Evolutionary conservation across 2,888 invertebrate species (phyloP).

Genomic region (Cryptus viduatorius): DNA sequence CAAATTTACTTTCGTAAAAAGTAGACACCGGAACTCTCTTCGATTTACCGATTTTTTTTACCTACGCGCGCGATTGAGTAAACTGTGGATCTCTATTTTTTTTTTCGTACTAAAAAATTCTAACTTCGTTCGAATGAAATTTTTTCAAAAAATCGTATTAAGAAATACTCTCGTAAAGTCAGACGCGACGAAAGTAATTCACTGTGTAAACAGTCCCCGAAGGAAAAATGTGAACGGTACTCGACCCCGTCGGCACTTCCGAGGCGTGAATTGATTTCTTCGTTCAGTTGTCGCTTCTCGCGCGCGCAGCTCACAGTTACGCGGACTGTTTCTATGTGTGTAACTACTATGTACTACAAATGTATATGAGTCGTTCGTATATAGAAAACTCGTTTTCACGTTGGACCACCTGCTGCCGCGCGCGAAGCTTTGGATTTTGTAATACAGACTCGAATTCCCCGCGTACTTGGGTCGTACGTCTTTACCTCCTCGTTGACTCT

Average conservation of each 20-base stretch:
- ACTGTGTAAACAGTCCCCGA: slow-evolving; percentile 41
- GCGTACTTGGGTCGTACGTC: not conserved
- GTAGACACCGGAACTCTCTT: too few relatives aligned
- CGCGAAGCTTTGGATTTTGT: slow-evolving; percentile 38
- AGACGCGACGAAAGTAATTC: not conserved
- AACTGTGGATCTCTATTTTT: too few relatives aligned
- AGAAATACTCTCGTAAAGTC: not conserved
- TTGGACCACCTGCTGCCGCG: slow-evolving; percentile 42
- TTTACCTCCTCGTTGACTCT: slow-evolving; percentile 51
- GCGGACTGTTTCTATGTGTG: not conserved
- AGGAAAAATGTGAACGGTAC: slow-evolving; percentile 48
- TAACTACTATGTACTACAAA: slow-evolving; percentile 32
- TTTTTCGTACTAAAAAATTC: not conserved
- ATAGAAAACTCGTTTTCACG: slow-evolving; percentile 40
- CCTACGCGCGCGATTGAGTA: too few relatives aligned
- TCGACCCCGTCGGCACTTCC: slow-evolving; percentile 42
- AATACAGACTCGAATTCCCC: slow-evolving; percentile 28
- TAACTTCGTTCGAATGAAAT: not conserved
- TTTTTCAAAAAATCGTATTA: not conserved
- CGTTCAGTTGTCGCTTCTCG: not conserved
- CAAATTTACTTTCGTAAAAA: too few relatives aligned
- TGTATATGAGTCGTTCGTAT: not conserved
- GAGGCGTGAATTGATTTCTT: slow-evolving; percentile 60
- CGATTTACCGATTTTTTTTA: too few relatives aligned
- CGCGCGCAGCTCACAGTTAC: not conserved